A percentile compares a stretch with the other conserved stretches of the same genome.
These are phyloP conservation scores for Leuciscus idus DNA, from an alignment of 2,113 vertebrate species.

Conservation along the genomic window DNA sequence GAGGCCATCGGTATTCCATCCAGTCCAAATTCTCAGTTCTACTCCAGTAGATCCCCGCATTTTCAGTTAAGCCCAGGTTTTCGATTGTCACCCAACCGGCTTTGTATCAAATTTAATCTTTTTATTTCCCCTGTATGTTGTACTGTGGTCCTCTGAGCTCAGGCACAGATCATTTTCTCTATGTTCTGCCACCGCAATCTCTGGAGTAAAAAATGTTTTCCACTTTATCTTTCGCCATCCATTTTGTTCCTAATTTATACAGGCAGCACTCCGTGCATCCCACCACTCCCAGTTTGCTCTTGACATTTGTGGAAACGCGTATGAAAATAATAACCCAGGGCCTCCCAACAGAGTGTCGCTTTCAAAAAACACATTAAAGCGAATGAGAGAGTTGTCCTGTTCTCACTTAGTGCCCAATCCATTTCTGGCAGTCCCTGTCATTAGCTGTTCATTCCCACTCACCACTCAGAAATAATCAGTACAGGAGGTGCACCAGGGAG, in stretches of 20 bases:
- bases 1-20: neutral
- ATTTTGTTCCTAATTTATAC: conserved; percentile 36
- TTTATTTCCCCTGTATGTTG: conserved; percentile 9
- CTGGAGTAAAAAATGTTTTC: neutral
- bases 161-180: conserved; percentile 1
- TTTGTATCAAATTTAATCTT: neutral
- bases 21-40: neutral
- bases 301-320: conserved; percentile 35
- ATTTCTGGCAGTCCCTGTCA: conserved; percentile 51
- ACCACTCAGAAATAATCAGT: conserved; percentile 53
- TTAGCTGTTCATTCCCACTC: conserved; percentile 50
- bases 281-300: neutral
- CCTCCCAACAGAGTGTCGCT: neutral
- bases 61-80: conserved; percentile 2
- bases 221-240: neutral
- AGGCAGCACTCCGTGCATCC: neutral
- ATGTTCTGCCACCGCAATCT: conserved; percentile 8
- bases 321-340: conserved; percentile 41
- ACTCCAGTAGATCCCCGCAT: neutral
- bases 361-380: conserved; percentile 35
- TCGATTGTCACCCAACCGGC: neutral
- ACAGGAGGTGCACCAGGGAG: conserved; percentile 44
- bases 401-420: conserved; percentile 28
- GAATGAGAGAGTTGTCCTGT: conserved; percentile 4
- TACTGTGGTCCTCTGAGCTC: neutral